Conservation (phyloP, 2,888 invertebrate genomes). For the Lochmaea capreae region DNA sequence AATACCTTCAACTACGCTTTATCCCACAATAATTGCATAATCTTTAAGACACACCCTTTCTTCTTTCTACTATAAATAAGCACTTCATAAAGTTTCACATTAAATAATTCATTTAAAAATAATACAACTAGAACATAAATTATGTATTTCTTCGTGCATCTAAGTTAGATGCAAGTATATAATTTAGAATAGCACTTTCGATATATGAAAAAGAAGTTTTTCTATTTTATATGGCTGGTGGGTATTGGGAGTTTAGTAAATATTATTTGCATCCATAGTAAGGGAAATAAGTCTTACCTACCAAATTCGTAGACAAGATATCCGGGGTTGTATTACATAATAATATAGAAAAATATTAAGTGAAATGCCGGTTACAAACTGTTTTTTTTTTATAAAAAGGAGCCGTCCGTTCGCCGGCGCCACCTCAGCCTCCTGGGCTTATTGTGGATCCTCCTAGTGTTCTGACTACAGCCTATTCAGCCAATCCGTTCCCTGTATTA, state of each 20-base stretch:
- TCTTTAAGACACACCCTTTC: constrained; percentile 18
- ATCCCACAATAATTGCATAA: constrained; percentile 30
- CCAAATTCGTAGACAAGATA: no score
- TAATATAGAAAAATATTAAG: no score
- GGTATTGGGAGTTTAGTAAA: background rate
- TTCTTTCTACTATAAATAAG: constrained; percentile 22
- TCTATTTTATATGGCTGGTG: background rate
- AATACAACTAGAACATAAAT: constrained; percentile 15
- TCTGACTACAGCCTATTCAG: no score
- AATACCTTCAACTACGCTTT: constrained; percentile 17
- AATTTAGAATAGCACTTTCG: background rate
- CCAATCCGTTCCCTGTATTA: no score
- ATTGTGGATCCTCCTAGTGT: no score
- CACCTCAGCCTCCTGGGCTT: no score
- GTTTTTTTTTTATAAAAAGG: no score
- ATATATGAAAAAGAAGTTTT: background rate
- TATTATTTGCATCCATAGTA: no score
- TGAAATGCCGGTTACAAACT: no score
- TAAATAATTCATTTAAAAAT: constrained; percentile 13
- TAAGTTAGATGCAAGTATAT: background rate
- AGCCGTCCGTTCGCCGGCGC: no score
- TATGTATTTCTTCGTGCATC: constrained; percentile 11
- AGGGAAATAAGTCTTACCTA: no score
- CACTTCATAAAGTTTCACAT: constrained; percentile 18
- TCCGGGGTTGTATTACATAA: no score